Conservation (phyloP, 2,113 vertebrate species). For the Jacana jacana region DNA sequence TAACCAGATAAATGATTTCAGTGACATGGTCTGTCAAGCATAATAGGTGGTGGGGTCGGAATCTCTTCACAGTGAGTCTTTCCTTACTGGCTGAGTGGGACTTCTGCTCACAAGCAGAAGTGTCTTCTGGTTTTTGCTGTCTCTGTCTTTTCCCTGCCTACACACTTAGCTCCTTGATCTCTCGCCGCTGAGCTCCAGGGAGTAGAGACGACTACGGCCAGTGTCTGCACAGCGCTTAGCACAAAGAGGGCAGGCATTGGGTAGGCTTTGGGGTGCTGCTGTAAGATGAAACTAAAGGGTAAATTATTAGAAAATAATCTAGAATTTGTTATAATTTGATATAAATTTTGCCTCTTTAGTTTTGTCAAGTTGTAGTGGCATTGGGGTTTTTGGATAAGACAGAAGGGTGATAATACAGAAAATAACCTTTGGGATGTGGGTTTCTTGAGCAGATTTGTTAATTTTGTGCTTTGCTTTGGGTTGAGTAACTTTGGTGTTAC, state of each 20-base stretch:
- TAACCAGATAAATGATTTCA: constrained; percentile 27
- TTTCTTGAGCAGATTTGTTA: not conserved
- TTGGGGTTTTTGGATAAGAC: not conserved
- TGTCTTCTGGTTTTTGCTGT: not conserved
- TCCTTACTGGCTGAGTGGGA: constrained; percentile 17
- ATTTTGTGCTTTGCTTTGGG: not conserved
- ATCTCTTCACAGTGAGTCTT: not conserved
- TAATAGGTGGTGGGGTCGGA: constrained; percentile 26
- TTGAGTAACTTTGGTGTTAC: not conserved
- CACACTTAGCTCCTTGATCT: not conserved
- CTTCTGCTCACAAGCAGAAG: not conserved
- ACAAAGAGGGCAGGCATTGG: not conserved
- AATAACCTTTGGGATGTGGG: not conserved
- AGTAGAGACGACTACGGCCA: not conserved
- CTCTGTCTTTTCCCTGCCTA: constrained; percentile 8
- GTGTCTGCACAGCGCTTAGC: not conserved
- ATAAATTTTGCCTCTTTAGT: not conserved
- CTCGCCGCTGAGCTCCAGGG: not conserved
- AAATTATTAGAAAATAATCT: not conserved
- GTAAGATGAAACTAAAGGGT: not conserved
- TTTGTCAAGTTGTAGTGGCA: not conserved
- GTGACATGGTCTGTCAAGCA: not conserved
- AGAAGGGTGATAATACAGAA: not conserved
- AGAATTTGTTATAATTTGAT: not conserved
- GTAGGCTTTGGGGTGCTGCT: not conserved